A percentile compares a stretch with the other conserved stretches of the same genome.
Conservation (phyloP, 2,797 vertebrate species). For the Myotis findleyi region DNA sequence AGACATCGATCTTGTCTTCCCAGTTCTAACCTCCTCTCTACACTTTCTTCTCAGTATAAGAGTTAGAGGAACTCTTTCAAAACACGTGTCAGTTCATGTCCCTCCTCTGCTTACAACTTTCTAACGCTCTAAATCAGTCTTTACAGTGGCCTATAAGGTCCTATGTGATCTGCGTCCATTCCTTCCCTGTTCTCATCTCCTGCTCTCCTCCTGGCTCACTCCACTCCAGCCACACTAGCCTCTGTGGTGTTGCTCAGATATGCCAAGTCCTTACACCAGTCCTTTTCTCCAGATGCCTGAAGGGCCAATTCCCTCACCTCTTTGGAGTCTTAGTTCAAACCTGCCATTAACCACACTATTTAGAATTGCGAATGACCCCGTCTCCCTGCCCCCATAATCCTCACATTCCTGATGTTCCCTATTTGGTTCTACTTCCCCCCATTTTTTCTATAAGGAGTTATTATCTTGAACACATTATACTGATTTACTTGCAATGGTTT, state of each 20-base stretch:
- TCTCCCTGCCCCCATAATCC: too few relatives aligned
- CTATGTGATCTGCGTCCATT: background rate
- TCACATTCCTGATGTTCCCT: background rate
- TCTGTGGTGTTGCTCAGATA: background rate
- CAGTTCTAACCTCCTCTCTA: background rate
- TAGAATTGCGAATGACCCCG: background rate
- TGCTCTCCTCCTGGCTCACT: background rate
- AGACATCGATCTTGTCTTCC: background rate
- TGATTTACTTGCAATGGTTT: background rate
- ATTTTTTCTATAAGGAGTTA: background rate
- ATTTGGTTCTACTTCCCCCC: background rate
- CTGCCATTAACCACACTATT: background rate
- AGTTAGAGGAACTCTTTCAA: background rate
- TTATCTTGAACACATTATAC: background rate
- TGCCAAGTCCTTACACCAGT: background rate
- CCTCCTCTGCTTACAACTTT: background rate
- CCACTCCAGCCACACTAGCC: background rate
- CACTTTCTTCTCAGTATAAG: background rate
- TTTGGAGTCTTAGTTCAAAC: background rate
- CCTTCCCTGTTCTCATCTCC: background rate
- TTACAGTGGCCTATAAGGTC: background rate
- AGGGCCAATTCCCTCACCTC: background rate
- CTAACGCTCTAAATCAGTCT: background rate
- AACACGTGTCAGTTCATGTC: background rate
- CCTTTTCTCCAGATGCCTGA: background rate